Conservation (phyloP, 2,113 vertebrate genomes). For the Cryptotis parvus region DNA sequence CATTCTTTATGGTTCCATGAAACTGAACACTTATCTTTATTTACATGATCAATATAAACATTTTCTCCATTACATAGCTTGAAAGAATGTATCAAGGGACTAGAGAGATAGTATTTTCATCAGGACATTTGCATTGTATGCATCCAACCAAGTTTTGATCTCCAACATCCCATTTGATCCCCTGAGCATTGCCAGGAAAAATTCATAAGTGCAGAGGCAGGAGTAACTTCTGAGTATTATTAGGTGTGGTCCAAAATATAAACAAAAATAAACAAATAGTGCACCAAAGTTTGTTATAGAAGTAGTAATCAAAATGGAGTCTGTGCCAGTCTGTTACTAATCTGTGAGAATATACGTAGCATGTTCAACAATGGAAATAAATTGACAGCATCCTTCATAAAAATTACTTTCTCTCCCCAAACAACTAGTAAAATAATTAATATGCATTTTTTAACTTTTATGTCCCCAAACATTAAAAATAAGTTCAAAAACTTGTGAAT, state of each 20-base stretch:
- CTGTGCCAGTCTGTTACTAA: background rate
- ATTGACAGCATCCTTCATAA: background rate
- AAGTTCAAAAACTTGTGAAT: background rate
- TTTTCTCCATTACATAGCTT: background rate
- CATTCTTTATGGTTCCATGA: background rate
- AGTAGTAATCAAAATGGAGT: background rate
- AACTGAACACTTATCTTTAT: no score
- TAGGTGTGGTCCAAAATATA: no score
- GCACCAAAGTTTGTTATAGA: background rate
- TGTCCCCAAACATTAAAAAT: background rate
- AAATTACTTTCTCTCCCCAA: background rate
- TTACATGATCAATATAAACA: no score
- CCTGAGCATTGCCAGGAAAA: no score
- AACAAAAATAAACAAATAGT: no score
- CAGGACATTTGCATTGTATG: no score
- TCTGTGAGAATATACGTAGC: background rate
- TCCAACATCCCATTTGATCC: no score
- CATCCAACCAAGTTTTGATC: no score
- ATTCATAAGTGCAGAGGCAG: no score
- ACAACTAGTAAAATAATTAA: background rate
- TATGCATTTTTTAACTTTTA: background rate
- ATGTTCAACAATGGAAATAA: conserved; percentile 47
- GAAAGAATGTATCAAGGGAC: background rate
- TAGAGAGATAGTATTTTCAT: no score
- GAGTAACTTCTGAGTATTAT: no score